Evolutionary conservation across 2,888 invertebrate species (phyloP).

Genomic region (Rotaria sp.): DNA sequence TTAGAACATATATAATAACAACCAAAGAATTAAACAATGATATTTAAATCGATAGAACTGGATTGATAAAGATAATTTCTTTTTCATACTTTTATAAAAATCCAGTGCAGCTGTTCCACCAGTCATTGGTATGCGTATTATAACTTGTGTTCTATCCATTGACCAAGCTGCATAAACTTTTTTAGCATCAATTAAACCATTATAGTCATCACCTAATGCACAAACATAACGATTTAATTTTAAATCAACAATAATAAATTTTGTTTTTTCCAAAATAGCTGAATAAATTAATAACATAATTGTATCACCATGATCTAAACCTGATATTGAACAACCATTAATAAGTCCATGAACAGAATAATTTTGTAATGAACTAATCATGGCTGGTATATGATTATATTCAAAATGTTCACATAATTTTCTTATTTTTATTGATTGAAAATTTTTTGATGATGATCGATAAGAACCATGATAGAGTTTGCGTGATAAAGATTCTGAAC

Average conservation of each 20-base stretch:
- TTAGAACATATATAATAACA: no score
- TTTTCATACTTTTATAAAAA: not conserved
- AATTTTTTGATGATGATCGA: not conserved
- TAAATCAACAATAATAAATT: conserved; percentile 53
- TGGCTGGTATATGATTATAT: conserved; percentile 55
- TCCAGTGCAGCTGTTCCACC: not conserved
- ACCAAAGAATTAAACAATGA: no score
- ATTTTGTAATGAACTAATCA: conserved; percentile 48
- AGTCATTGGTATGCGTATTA: not conserved
- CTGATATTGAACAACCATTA: not conserved
- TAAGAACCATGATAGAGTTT: not conserved
- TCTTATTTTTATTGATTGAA: not conserved
- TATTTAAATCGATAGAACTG: no score
- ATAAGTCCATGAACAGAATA: conserved; percentile 19
- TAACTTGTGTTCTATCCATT: conserved; percentile 13
- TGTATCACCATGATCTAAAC: not conserved
- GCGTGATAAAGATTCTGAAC: not conserved
- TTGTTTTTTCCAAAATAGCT: conserved; percentile 43
- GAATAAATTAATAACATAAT: conserved; percentile 23
- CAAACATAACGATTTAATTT: conserved; percentile 44
- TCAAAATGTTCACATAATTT: conserved; percentile 56
- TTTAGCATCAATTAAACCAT: not conserved
- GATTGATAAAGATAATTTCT: no score
- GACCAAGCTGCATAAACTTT: conserved; percentile 14
- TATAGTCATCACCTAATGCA: conserved; percentile 20